A percentile compares a stretch with the other conserved stretches of the same genome.
phyloP scores from a whole-genome alignment of 2,888 invertebrate species.

The Pterostichus niger region DNA sequence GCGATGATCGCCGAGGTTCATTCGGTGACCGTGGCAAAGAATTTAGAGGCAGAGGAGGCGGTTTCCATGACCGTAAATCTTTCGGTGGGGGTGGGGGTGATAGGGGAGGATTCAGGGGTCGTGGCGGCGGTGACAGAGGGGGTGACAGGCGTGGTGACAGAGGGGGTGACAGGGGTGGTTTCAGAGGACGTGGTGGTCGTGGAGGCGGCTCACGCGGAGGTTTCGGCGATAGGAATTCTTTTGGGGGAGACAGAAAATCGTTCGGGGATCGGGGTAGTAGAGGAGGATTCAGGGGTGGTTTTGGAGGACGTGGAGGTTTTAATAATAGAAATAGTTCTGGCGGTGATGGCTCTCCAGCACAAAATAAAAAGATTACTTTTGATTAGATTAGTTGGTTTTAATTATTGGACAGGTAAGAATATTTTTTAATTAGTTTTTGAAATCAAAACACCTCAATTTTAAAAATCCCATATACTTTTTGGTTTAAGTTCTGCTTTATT shows the following conservation, averaged over 20 bases:
- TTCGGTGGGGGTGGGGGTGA: conserved; percentile 76
- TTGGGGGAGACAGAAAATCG: conserved; percentile 69
- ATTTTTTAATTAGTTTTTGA: conserved; percentile 30
- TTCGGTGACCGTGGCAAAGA: conserved; percentile 73
- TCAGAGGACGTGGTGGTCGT: conserved; percentile 76
- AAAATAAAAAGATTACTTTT: conserved; percentile 87
- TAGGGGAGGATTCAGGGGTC: conserved; percentile 70
- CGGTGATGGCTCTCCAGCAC: conserved; percentile 77
- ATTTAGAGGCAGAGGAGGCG: conserved; percentile 70
- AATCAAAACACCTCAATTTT: too few relatives aligned
- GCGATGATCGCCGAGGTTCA: conserved; percentile 72
- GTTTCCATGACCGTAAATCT: conserved; percentile 64
- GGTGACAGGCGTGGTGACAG: conserved; percentile 74
- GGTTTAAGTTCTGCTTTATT: too few relatives aligned
- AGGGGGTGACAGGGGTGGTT: conserved; percentile 69
- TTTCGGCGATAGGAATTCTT: conserved; percentile 62
- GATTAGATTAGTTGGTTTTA: conserved; percentile 68
- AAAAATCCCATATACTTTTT: too few relatives aligned
- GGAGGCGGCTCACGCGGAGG: conserved; percentile 72
- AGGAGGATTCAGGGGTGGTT: conserved; percentile 71
- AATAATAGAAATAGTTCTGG: conserved; percentile 72
- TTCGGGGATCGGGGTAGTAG: conserved; percentile 70
- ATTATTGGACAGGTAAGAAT: conserved; percentile 61
- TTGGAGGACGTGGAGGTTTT: conserved; percentile 71
- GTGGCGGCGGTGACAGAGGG: conserved; percentile 71